Conservation (phyloP, 2,888 invertebrate genomes). For the Ecliptopera silaceata region DNA sequence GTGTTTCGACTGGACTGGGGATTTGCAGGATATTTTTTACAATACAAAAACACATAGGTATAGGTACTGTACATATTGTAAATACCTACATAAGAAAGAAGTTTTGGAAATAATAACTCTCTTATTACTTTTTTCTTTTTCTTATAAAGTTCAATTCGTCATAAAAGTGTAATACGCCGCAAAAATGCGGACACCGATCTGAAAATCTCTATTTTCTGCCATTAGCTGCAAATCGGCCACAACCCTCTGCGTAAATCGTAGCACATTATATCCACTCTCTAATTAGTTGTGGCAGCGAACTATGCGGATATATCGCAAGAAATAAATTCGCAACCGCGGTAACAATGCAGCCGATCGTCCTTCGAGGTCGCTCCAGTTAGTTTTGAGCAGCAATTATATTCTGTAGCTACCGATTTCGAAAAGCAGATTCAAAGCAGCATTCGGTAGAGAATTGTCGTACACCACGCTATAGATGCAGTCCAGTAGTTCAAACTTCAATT, state of each 20-base stretch:
- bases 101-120: too few relatives aligned
- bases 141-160: too few relatives aligned
- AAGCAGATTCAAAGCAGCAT: too few relatives aligned
- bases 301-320: constrained; percentile 71
- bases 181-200: constrained; percentile 5
- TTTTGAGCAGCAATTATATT: not conserved
- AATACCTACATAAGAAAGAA: too few relatives aligned
- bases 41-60: too few relatives aligned
- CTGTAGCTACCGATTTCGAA: not conserved
- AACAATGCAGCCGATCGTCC: constrained; percentile 47
- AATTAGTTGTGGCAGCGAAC: constrained; percentile 52
- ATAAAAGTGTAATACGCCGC: not conserved
- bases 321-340: constrained; percentile 49
- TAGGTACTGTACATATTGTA: too few relatives aligned
- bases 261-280: constrained; percentile 40
- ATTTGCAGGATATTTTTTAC: too few relatives aligned
- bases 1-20: too few relatives aligned
- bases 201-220: not conserved
- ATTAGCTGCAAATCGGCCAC: constrained; percentile 19
- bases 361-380: constrained; percentile 67
- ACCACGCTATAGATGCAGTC: too few relatives aligned
- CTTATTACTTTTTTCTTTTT: too few relatives aligned
- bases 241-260: constrained; percentile 17
- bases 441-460: too few relatives aligned
- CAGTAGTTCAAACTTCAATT: too few relatives aligned